Evolutionary conservation across 2,797 vertebrate genomes (phyloP).

Genomic region (Acropternis orthonyx): DNA sequence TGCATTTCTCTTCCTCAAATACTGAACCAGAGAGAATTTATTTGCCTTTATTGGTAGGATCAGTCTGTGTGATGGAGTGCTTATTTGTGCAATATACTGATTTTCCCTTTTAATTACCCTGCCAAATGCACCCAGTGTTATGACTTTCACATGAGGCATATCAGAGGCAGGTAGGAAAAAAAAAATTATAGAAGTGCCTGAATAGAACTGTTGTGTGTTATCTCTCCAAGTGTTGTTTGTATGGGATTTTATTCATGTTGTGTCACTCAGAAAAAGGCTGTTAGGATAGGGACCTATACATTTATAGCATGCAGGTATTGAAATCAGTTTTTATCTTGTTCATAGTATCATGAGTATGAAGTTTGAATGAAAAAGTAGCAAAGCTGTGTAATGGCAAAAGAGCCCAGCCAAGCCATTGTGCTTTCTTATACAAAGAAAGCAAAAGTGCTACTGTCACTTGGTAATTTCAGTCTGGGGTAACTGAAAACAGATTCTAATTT

Average conservation of each 20-base stretch:
- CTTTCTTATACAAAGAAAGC: not conserved
- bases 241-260: not conserved
- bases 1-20: not conserved
- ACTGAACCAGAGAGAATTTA: not conserved
- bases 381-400: not conserved
- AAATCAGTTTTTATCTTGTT: not conserved
- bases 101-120: not conserved
- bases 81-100: not conserved
- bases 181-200: not conserved
- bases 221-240: not conserved
- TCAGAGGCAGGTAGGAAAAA: not conserved
- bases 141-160: not conserved
- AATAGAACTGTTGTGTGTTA: not conserved
- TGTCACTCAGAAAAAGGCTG: not conserved
- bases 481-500: not conserved
- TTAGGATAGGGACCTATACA: not conserved
- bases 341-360: not conserved
- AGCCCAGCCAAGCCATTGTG: not conserved
- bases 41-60: not conserved
- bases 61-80: not conserved
- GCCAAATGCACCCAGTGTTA: not conserved
- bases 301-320: not conserved
- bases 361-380: not conserved
- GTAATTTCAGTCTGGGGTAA: not conserved
- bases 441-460: not conserved